Evolutionary conservation across 2,888 invertebrate genomes (phyloP).

Genomic region (Aphodius granarius): DNA sequence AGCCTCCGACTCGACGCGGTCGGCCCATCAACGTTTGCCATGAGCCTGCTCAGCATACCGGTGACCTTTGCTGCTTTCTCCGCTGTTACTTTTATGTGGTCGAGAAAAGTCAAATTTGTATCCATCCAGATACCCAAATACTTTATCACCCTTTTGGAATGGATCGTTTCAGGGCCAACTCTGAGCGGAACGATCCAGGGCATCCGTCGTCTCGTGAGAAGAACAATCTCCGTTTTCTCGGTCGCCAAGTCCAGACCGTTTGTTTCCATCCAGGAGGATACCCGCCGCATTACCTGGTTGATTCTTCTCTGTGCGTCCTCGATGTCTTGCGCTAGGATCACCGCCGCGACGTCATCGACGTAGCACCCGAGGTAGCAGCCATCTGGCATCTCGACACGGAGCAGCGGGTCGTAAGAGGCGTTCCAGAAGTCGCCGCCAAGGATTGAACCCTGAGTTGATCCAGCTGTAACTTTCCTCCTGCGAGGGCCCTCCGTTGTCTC

Average conservation of each 20-base stretch:
- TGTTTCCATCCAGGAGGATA: conserved; percentile 2
- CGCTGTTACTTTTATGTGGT: neutral
- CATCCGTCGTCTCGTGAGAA: neutral
- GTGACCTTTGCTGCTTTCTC: neutral
- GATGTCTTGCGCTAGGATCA: neutral
- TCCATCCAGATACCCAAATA: neutral
- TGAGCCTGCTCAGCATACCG: neutral
- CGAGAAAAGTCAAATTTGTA: neutral
- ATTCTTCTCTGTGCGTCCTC: neutral
- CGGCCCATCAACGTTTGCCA: conserved; percentile 12
- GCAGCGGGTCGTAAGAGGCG: conserved; percentile 22
- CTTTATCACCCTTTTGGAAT: neutral
- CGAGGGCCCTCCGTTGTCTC: neutral
- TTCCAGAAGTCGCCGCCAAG: conserved; percentile 28
- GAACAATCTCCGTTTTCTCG: neutral
- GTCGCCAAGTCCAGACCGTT: neutral
- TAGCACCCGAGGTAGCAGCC: conserved; percentile 12
- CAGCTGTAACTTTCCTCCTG: conserved; percentile 14
- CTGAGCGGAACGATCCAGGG: neutral
- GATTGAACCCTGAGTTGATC: conserved; percentile 28
- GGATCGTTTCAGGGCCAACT: neutral
- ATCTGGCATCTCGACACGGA: conserved; percentile 9
- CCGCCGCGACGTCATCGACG: too few relatives aligned
- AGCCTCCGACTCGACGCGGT: neutral
- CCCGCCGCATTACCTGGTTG: neutral